Conservation (phyloP, 2,113 vertebrate genomes). For the Pterocles burchelli region DNA sequence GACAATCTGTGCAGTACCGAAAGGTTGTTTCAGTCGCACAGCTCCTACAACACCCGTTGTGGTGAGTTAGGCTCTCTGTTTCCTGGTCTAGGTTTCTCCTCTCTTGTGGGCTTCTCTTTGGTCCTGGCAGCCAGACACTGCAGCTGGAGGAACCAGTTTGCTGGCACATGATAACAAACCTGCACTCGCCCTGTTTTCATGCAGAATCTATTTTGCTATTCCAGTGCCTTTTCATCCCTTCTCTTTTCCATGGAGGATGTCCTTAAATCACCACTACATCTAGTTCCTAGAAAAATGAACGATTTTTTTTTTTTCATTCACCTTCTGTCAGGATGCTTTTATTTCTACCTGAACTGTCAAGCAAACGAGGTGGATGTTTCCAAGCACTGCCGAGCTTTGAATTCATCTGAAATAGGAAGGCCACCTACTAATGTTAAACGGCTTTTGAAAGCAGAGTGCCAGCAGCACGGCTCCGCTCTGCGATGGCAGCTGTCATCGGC, state of each 20-base stretch:
- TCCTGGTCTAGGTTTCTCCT: not conserved
- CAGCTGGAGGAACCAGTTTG: not conserved
- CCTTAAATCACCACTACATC: not conserved
- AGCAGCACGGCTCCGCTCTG: not conserved
- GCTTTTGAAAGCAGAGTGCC: not conserved
- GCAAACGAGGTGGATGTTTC: not conserved
- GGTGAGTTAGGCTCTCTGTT: not conserved
- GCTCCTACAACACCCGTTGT: not conserved
- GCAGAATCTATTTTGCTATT: not conserved
- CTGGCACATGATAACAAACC: not conserved
- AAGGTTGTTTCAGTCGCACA: not conserved
- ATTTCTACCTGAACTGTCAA: slow-evolving; percentile 18
- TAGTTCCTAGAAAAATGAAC: not conserved
- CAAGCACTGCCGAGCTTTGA: not conserved
- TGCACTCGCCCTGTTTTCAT: not conserved
- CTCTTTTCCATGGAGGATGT: not conserved
- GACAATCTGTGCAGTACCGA: not conserved
- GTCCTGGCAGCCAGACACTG: not conserved
- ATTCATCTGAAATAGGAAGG: not conserved
- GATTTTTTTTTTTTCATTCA: not conserved
- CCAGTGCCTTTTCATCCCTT: not conserved
- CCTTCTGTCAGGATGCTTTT: not conserved
- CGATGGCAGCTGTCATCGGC: not conserved
- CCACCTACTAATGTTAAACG: not conserved
- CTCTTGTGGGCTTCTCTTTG: not conserved